Evolutionary conservation across 2,888 invertebrate species (phyloP).

Genomic region (Agonopterix heracliana): DNA sequence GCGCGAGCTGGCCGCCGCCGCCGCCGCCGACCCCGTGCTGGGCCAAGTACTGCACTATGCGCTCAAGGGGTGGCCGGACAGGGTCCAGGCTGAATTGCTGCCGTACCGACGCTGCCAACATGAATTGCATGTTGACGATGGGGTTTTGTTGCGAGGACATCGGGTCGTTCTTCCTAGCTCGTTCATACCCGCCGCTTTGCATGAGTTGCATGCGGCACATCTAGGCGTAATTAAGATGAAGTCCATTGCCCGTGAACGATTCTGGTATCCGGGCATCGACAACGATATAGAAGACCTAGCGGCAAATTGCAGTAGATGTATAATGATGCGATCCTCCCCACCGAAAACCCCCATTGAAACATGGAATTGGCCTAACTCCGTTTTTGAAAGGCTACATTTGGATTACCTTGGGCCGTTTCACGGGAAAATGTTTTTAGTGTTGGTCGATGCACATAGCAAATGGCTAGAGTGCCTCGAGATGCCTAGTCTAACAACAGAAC

Average conservation of each 20-base stretch:
- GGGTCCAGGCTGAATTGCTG: background rate
- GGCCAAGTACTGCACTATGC: background rate
- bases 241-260: conserved; percentile 1
- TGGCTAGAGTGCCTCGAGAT: background rate
- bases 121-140: conserved; percentile 3
- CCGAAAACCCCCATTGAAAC: background rate
- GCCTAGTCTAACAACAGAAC: background rate
- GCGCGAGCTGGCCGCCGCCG: background rate
- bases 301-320: background rate
- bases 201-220: conserved; percentile 10
- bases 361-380: background rate
- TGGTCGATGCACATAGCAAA: background rate
- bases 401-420: conserved; percentile 1
- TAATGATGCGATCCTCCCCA: background rate
- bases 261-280: conserved; percentile 5
- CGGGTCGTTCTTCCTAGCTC: background rate
- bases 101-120: background rate
- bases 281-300: conserved; percentile 1
- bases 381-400: conserved; percentile 1
- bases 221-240: conserved; percentile 5
- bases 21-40: background rate
- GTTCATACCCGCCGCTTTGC: background rate
- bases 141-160: conserved; percentile 4
- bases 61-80: background rate
- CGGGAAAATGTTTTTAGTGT: background rate